Evolutionary conservation across 2,797 vertebrate species (phyloP).

Genomic region (Sandelia bainsii): DNA sequence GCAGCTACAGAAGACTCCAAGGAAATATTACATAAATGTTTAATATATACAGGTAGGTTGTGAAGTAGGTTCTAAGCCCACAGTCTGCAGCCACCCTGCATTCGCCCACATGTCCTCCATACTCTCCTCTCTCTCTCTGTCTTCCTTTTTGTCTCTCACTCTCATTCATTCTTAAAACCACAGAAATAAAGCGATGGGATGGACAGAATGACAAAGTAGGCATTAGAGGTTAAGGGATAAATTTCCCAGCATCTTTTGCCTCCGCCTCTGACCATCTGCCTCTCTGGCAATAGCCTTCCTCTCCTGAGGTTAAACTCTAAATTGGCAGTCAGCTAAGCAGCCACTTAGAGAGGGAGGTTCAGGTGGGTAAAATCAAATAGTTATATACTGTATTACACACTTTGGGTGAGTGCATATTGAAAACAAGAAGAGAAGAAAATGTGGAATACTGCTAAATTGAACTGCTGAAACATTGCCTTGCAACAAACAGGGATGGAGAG

Average conservation of each 20-base stretch:
- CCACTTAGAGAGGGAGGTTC: conserved; percentile 70
- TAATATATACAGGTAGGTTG: conserved; percentile 79
- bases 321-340: conserved; percentile 76
- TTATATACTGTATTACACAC: conserved; percentile 61
- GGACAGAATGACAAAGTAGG: conserved; percentile 58
- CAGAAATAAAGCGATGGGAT: conserved; percentile 50
- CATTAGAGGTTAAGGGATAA: conserved; percentile 75
- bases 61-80: conserved; percentile 63
- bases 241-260: conserved; percentile 75
- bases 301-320: conserved; percentile 81
- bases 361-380: conserved; percentile 76
- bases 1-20: conserved; percentile 52
- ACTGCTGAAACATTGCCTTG: conserved; percentile 38
- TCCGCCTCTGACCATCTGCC: conserved; percentile 81
- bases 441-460: conserved; percentile 52
- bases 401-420: conserved; percentile 59
- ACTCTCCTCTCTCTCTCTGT: conserved; percentile 11
- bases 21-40: conserved; percentile 78
- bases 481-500: conserved; percentile 51
- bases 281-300: conserved; percentile 73
- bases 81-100: conserved; percentile 43
- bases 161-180: conserved; percentile 48
- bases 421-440: conserved; percentile 47
- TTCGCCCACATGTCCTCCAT: conserved; percentile 57
- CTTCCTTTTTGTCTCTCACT: conserved; percentile 19